Conservation (phyloP, 1,140 invertebrate genomes). For the Glomeris maerens region DNA sequence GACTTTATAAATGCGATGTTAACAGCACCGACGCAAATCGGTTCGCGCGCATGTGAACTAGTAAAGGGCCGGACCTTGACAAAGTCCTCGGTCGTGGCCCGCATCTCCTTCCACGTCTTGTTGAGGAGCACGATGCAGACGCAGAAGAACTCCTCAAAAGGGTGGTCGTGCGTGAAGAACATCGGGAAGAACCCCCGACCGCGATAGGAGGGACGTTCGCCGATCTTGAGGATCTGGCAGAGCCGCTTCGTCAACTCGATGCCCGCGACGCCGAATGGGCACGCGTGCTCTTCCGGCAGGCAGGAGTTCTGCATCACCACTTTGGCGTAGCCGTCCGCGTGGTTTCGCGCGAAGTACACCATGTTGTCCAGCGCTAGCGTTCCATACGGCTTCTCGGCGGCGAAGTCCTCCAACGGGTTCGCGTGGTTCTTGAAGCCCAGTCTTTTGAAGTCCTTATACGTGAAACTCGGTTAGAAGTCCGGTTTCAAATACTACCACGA, state of each 20-base stretch:
- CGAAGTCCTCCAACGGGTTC: slow-evolving; percentile 83
- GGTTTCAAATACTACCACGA: too few species aligned
- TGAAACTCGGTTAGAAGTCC: too few species aligned
- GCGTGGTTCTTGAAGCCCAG: slow-evolving; percentile 85
- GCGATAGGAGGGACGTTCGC: slow-evolving; percentile 74
- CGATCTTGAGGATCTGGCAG: slow-evolving; percentile 79
- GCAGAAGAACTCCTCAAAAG: slow-evolving; percentile 91
- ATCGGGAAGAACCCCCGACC: slow-evolving; percentile 79
- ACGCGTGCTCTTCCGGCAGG: slow-evolving; percentile 84
- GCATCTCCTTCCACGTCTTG: slow-evolving; percentile 98
- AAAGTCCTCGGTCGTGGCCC: slow-evolving; percentile 87
- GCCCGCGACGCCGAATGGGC: slow-evolving; percentile 85
- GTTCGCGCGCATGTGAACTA: too few species aligned
- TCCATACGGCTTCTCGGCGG: slow-evolving; percentile 71
- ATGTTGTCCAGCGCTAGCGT: slow-evolving; percentile 86
- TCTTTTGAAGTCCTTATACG: slow-evolving; percentile 91
- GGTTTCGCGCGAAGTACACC: slow-evolving; percentile 78
- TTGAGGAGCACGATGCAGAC: slow-evolving; percentile 82
- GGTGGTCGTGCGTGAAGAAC: slow-evolving; percentile 87
- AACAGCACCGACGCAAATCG: too few species aligned
- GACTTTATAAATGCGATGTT: too few species aligned
- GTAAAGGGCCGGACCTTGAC: too few species aligned
- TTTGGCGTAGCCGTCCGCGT: slow-evolving; percentile 80
- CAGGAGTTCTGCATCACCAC: slow-evolving; percentile 89
- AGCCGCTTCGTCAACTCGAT: slow-evolving; percentile 78